phyloP scores from a whole-genome alignment of 2,797 vertebrate species.

The Pyrocephalus nanus region DNA sequence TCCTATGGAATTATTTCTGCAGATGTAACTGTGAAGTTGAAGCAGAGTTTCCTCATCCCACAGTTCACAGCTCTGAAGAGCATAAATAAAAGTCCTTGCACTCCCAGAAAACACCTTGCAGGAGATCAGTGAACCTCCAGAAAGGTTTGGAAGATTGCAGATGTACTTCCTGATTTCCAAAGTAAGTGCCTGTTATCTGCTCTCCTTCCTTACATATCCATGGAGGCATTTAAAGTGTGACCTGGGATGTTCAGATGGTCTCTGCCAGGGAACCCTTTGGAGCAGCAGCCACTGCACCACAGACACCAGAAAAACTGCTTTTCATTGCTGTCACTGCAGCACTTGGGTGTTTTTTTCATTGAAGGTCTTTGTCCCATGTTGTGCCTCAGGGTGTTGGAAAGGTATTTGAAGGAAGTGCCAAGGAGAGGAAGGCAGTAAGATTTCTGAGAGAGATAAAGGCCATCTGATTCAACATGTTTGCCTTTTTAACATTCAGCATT shows the following conservation, averaged over 20 bases:
- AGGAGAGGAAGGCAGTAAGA: slow-evolving; percentile 24
- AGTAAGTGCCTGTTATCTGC: not conserved
- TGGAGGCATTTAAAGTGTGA: not conserved
- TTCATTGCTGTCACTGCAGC: slow-evolving; percentile 6
- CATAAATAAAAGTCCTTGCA: not conserved
- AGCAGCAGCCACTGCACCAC: not conserved
- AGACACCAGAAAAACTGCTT: slow-evolving; percentile 5
- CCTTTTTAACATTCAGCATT: not conserved
- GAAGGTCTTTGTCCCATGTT: slow-evolving; percentile 3
- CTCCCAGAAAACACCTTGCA: not conserved
- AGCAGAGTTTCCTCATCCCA: not conserved
- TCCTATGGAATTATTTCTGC: not conserved
- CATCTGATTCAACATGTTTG: slow-evolving; percentile 23
- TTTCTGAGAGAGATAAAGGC: slow-evolving; percentile 36
- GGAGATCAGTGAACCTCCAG: not conserved
- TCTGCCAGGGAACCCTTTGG: not conserved
- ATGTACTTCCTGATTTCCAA: not conserved
- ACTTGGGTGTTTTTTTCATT: not conserved
- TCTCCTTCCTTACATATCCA: not conserved
- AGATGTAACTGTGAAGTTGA: not conserved
- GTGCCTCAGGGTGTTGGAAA: not conserved
- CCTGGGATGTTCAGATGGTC: not conserved
- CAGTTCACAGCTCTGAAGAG: not conserved
- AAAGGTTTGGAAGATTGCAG: not conserved
- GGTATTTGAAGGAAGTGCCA: slow-evolving; percentile 4